Percentiles rank a stretch among this genome's conserved stretches.
Evolutionary conservation across 1,140 invertebrate genomes (phyloP).

Genomic region (Bombus huntii): DNA sequence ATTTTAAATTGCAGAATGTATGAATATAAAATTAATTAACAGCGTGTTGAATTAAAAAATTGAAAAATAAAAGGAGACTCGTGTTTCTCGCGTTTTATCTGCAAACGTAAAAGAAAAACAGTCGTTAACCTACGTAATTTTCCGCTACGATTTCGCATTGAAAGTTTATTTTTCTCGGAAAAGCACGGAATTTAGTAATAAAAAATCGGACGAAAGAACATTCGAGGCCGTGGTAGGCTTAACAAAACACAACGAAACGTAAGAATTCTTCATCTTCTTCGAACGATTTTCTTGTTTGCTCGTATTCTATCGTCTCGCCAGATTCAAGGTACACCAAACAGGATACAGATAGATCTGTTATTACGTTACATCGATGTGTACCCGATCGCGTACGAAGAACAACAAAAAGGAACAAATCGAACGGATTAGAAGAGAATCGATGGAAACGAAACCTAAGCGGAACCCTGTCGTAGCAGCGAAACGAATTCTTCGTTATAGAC

Average conservation of each 20-base stretch:
- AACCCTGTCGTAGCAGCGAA: conserved; percentile 12
- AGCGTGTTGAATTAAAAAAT: not conserved
- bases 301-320: not conserved
- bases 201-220: not conserved
- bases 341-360: not conserved
- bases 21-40: not conserved
- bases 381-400: not conserved
- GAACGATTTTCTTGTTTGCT: not conserved
- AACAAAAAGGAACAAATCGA: not conserved
- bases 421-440: not conserved
- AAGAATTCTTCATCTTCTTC: not conserved
- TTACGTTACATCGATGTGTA: not conserved
- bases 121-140: not conserved
- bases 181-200: not conserved
- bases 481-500: conserved; percentile 42
- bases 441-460: not conserved
- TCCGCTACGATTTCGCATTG: not conserved
- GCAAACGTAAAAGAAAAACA: not conserved
- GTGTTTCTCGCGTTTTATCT: too few species aligned
- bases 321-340: not conserved
- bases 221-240: not conserved
- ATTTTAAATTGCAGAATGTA: not conserved
- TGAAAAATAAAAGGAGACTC: too few species aligned
- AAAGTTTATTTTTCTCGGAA: not conserved
- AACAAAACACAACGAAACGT: not conserved